Evolutionary conservation across 2,888 invertebrate species (phyloP), one percentile per base, ranked within the genome.

Genomic region (Stratiomys singularior): DNA sequence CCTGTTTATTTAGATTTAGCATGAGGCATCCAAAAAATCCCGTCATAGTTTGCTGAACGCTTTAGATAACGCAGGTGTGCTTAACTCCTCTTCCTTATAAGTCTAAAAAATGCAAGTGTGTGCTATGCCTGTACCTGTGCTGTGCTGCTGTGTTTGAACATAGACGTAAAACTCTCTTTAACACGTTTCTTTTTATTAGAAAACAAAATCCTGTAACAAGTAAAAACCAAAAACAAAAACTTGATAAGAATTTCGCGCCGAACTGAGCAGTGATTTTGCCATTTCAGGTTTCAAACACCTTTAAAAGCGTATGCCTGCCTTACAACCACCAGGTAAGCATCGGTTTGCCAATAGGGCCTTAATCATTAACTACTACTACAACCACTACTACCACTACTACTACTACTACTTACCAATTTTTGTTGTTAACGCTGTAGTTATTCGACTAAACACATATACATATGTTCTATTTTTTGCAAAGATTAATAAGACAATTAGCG

Each of bases 221-320:
- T 37, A 5, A 37, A 37, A 37, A n/a, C n/a, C n/a, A n/a, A 37
- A 37, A 37, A 3, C 37, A n/a, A 69, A 69, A 47, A 21, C 13
- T 72, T 27, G 28, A 56, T 28, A 76, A 64, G 30, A 46, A 58
- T 21, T 77, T 77, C 71, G 79, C 66, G 69, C 71, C 46, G 58
- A 52, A 79, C 78, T 79, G 37, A 79, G 79, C 78, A 78, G 78
- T 78, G 67, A 71, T 78, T 79, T 79, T 79, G 72, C 86, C 84
- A 82, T 86, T 86, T 80, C 86, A 86, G 86, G 83, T 86, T 86
- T 86, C 86, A 86, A 83, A 85, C 86, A 84, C 86, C 86, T 82
- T 85, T 86, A 81, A 86, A 86, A 86, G 86, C 86, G 83, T 86
- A 86, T 85, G 85, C 86, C 86, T 86, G 86, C 86, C 85, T 86